phyloP scores from a whole-genome alignment of 2,113 vertebrate species.

The Fulica atra region DNA sequence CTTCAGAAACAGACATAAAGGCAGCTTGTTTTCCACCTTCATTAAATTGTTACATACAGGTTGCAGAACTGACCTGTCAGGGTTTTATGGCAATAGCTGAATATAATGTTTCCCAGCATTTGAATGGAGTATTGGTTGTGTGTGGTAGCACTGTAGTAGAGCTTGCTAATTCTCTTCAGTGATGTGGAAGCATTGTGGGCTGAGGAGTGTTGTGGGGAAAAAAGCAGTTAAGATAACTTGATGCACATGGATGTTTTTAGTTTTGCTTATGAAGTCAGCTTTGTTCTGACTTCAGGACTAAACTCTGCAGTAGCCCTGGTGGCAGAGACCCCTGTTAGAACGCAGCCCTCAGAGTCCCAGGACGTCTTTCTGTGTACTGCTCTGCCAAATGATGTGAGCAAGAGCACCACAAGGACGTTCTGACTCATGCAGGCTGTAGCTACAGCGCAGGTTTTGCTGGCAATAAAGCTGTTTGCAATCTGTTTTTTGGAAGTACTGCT shows the following conservation, averaged over 20 bases:
- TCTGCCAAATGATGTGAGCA: not conserved
- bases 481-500: not conserved
- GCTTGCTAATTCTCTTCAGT: not conserved
- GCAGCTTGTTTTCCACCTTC: not conserved
- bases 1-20: not conserved
- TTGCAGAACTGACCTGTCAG: not conserved
- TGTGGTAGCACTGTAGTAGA: not conserved
- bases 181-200: rapidly evolving
- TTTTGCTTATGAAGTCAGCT: not conserved
- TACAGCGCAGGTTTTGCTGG: not conserved
- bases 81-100: not conserved
- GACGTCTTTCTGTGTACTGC: not conserved
- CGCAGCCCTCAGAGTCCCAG: rapidly evolving
- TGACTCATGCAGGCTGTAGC: not conserved
- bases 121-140: not conserved
- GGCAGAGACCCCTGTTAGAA: not conserved
- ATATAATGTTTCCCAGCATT: not conserved
- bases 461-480: not conserved
- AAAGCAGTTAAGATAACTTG: not conserved
- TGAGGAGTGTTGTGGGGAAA: not conserved
- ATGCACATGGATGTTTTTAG: not conserved
- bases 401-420: not conserved
- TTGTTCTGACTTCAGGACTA: not conserved
- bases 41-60: rapidly evolving
- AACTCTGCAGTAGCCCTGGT: not conserved